phyloP scores from a whole-genome alignment of 2,113 vertebrate genomes.

The Crocuta crocuta region DNA sequence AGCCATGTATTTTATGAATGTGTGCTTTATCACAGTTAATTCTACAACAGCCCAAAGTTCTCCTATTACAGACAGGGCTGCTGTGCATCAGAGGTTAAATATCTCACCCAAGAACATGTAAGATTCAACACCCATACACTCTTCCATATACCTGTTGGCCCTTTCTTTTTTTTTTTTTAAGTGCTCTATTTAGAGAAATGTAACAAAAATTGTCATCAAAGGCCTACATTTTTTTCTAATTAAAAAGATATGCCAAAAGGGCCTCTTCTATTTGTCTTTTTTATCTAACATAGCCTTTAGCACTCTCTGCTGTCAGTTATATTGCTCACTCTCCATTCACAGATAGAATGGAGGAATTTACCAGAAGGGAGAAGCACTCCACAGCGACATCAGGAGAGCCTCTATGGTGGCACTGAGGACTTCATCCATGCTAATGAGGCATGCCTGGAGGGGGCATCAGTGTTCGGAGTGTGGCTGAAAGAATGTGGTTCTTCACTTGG shows the following conservation, averaged over 20 bases:
- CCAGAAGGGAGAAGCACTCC: background rate
- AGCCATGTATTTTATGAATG: background rate
- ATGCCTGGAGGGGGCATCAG: rapidly evolving
- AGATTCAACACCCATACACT: background rate
- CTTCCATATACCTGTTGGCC: background rate
- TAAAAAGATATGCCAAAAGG: conserved; percentile 31
- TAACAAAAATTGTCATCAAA: background rate
- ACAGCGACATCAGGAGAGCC: background rate
- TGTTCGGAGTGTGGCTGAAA: background rate
- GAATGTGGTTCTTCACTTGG: background rate
- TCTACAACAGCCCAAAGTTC: background rate
- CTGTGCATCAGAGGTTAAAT: background rate
- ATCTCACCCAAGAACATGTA: background rate
- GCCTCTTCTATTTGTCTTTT: background rate
- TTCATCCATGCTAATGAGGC: background rate
- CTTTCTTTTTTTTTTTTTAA: background rate
- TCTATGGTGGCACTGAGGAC: background rate
- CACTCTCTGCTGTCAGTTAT: background rate
- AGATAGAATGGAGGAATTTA: background rate
- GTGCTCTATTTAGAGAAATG: background rate
- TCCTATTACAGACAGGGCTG: background rate
- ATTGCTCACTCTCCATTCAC: background rate
- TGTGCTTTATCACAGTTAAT: background rate
- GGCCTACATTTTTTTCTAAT: conserved; percentile 45
- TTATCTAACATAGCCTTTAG: background rate